Evolutionary conservation across 2,113 vertebrate genomes (phyloP).

Genomic region (Amia ocellicauda): DNA sequence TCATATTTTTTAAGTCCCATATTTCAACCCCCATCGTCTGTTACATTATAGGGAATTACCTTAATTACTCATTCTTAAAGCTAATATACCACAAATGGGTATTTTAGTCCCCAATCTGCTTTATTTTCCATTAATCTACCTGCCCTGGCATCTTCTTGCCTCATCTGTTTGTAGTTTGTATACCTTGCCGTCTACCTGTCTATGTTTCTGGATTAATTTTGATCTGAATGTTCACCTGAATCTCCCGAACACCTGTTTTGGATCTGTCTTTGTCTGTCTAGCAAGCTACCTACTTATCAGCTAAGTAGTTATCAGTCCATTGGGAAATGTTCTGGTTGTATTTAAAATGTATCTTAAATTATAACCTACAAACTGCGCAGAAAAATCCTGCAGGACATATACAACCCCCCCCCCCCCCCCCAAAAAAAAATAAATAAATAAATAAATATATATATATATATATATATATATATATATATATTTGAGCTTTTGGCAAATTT

Average conservation of each 20-base stretch:
- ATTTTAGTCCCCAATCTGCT: slow-evolving; percentile 75
- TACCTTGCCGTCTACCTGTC: slow-evolving; percentile 68
- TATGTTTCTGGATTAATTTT: slow-evolving; percentile 60
- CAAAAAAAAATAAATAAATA: no score
- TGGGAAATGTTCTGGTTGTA: neutral
- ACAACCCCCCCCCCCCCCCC: no score
- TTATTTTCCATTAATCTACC: slow-evolving; percentile 73
- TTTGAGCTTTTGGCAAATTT: neutral
- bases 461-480: neutral
- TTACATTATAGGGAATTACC: no score
- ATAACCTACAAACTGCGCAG: neutral
- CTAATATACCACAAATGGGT: no score
- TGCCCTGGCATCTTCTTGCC: slow-evolving; percentile 70
- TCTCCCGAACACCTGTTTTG: slow-evolving; percentile 71
- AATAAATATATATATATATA: neutral
- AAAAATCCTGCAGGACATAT: neutral
- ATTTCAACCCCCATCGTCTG: no score
- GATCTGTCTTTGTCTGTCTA: slow-evolving; percentile 56
- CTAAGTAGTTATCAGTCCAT: slow-evolving; percentile 49
- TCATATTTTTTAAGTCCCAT: no score
- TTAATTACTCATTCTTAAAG: no score
- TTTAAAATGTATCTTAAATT: neutral
- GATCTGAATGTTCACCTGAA: slow-evolving; percentile 71
- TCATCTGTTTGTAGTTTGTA: slow-evolving; percentile 70
- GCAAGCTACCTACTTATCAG: slow-evolving; percentile 48